phyloP scores from a whole-genome alignment of 2,113 vertebrate genomes.

The Octodon degus region DNA sequence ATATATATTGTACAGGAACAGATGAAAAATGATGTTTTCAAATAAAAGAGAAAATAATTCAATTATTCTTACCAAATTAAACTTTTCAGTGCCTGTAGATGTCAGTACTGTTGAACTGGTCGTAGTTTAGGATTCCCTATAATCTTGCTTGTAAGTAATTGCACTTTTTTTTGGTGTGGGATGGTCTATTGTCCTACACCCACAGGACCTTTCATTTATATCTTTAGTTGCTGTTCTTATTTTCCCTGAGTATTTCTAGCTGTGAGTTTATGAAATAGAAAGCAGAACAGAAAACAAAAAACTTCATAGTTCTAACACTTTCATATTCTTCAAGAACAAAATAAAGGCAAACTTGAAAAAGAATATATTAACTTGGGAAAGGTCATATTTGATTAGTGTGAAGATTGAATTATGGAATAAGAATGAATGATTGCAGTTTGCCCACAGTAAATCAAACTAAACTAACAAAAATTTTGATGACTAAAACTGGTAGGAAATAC shows the following conservation, averaged over 20 bases:
- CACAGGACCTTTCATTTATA: not conserved
- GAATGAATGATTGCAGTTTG: constrained; percentile 9
- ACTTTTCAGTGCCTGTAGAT: not conserved
- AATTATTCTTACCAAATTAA: constrained; percentile 18
- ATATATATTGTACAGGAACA: not conserved
- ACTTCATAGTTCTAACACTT: not conserved
- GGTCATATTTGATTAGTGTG: constrained; percentile 37
- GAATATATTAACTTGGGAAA: constrained; percentile 18
- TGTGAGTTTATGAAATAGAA: constrained; percentile 25
- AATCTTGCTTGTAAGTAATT: not conserved
- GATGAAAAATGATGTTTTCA: not conserved
- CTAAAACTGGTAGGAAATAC: not conserved
- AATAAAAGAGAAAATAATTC: not conserved
- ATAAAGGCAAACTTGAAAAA: constrained; percentile 26
- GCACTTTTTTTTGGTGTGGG: not conserved
- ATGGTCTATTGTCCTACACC: not conserved
- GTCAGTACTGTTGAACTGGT: not conserved
- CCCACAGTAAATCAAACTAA: constrained; percentile 38
- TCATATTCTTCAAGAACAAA: not conserved
- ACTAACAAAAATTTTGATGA: constrained; percentile 35
- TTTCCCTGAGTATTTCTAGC: not conserved
- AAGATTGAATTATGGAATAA: constrained; percentile 56
- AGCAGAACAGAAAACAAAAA: not conserved
- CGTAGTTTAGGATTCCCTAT: not conserved
- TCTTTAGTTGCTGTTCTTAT: not conserved